Percentiles rank a stretch among this genome's conserved stretches.
Evolutionary conservation across 1,140 invertebrate genomes (phyloP).

Genomic region (Limonius californicus): DNA sequence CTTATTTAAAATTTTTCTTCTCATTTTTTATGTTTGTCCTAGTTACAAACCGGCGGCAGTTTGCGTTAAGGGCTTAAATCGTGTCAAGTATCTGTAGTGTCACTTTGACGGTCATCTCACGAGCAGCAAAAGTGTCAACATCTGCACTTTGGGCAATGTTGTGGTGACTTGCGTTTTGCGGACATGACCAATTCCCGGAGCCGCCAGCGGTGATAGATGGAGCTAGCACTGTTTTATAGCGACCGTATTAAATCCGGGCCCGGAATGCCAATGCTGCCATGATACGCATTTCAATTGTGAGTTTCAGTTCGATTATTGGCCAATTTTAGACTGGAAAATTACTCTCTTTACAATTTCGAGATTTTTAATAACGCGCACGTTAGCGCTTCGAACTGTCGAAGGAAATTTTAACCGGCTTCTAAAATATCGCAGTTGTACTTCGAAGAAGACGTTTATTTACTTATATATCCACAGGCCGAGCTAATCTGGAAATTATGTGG

Average conservation of each 20-base stretch:
- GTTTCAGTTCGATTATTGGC: conserved; percentile 5
- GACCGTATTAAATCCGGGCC: conserved; percentile 31
- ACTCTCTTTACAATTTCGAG: neutral
- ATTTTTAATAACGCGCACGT: no score
- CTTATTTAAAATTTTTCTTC: no score
- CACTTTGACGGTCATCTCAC: neutral
- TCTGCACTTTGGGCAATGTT: conserved; percentile 27
- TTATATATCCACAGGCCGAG: conserved; percentile 29
- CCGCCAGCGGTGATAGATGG: conserved; percentile 35
- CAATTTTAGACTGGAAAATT: conserved; percentile 13
- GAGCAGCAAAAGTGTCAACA: conserved; percentile 25
- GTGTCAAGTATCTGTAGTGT: no score
- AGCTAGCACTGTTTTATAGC: conserved; percentile 30
- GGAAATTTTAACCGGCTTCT: neutral
- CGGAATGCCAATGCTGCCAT: conserved; percentile 17
- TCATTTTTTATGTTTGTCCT: no score
- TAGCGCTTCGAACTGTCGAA: neutral
- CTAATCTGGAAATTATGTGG: conserved; percentile 31
- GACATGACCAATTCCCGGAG: conserved; percentile 30
- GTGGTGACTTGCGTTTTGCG: conserved; percentile 34
- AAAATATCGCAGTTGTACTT: neutral
- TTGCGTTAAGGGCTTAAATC: no score
- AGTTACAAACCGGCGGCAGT: no score
- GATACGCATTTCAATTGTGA: conserved; percentile 18
- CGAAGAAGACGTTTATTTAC: conserved; percentile 31